These are phyloP conservation scores for Enoplolaimus lenunculus DNA, from an alignment of 2,888 invertebrate genomes.

Conservation along the genomic window DNA sequence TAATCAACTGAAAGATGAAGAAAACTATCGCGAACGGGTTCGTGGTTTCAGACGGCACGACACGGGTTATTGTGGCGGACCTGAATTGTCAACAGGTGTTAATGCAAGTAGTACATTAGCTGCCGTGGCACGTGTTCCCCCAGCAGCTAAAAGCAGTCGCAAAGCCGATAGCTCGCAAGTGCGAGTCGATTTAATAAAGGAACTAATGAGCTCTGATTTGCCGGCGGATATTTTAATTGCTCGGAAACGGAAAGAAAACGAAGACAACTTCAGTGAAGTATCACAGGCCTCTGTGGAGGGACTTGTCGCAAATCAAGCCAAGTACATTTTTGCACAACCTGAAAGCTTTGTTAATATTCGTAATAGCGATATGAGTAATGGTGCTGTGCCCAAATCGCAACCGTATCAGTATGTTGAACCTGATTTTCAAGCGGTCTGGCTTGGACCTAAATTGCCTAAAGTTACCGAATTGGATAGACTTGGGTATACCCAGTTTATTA, in stretches of 20 bases:
- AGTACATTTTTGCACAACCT: not conserved
- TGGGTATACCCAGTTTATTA: constrained; percentile 57
- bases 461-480: constrained; percentile 55
- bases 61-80: not conserved
- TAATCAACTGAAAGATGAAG: constrained; percentile 35
- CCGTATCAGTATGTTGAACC: constrained; percentile 56
- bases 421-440: constrained; percentile 47
- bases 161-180: not conserved
- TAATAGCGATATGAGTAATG: constrained; percentile 17
- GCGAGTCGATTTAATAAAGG: constrained; percentile 23
- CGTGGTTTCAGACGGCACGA: not conserved
- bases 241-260: constrained; percentile 53
- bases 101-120: constrained; percentile 46
- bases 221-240: constrained; percentile 29
- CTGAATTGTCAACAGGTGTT: constrained; percentile 28
- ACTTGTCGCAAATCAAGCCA: constrained; percentile 26
- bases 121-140: not conserved
- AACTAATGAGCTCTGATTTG: constrained; percentile 14
- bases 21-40: not conserved
- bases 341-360: too few relatives aligned
- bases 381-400: constrained; percentile 57
- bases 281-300: constrained; percentile 40
- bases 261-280: too few relatives aligned
- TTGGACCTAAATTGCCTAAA: constrained; percentile 58
- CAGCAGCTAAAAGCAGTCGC: not conserved